Conservation (phyloP, 1,140 invertebrate species). For the Bacillus rossius region DNA sequence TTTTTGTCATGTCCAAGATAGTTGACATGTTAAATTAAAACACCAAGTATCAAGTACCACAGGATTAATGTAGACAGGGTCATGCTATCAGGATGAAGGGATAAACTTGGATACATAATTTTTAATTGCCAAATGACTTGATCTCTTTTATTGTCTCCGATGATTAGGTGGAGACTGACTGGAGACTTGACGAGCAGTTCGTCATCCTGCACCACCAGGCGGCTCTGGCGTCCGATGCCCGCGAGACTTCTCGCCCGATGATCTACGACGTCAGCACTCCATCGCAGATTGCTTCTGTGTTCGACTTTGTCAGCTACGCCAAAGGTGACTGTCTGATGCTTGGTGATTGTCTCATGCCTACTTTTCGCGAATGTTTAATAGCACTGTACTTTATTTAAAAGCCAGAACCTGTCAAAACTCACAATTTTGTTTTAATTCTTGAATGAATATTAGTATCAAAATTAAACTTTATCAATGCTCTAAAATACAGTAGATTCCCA, state of each 20-base stretch:
- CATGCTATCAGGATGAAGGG: too few relatives aligned
- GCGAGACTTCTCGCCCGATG: conserved; percentile 28
- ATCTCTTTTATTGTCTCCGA: too few relatives aligned
- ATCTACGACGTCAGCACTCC: conserved; percentile 37
- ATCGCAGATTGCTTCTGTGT: conserved; percentile 54
- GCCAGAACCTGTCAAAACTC: too few relatives aligned
- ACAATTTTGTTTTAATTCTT: too few relatives aligned
- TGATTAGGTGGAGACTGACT: conserved; percentile 41
- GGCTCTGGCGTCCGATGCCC: conserved; percentile 31
- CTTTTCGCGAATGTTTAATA: conserved; percentile 33
- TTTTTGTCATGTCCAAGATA: background rate
- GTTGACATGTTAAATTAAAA: background rate
- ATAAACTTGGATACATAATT: too few relatives aligned
- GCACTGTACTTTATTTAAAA: too few relatives aligned
- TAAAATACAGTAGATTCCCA: too few relatives aligned
- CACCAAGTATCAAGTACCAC: too few relatives aligned
- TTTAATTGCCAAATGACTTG: too few relatives aligned
- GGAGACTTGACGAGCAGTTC: conserved; percentile 64
- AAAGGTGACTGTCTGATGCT: conserved; percentile 49
- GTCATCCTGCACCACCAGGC: conserved; percentile 51
- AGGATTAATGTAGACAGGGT: too few relatives aligned
- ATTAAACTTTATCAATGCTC: too few relatives aligned
- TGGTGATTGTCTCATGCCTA: background rate
- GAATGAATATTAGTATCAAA: too few relatives aligned
- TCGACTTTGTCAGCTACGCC: conserved; percentile 64